These are phyloP conservation scores for Hypothenemus hampei DNA, from an alignment of 1,140 invertebrate species.

Conservation along the genomic window DNA sequence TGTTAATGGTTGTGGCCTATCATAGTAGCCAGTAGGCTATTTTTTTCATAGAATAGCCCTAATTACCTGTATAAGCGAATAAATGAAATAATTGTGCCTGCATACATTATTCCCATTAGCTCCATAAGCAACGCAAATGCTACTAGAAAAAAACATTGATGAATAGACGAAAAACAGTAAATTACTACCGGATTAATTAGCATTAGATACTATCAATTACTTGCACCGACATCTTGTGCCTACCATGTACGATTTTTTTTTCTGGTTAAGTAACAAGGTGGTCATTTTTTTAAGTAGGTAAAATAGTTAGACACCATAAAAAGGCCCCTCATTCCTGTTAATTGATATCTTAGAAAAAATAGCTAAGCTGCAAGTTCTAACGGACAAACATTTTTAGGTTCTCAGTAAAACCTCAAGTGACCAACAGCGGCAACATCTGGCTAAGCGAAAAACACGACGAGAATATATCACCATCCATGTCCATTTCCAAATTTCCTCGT, in stretches of 20 bases:
- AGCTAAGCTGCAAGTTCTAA: background rate
- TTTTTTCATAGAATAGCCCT: background rate
- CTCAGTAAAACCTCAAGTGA: background rate
- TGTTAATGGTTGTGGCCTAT: background rate
- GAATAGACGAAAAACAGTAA: background rate
- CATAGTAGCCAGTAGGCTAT: background rate
- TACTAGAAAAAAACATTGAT: background rate
- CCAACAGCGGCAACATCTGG: conserved; percentile 2
- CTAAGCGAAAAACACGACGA: background rate
- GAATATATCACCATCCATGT: too few species aligned
- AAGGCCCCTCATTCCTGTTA: conserved; percentile 1
- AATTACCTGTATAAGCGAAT: conserved; percentile 4
- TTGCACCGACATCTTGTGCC: background rate
- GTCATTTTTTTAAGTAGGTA: background rate
- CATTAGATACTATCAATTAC: background rate
- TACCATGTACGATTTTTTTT: too few species aligned
- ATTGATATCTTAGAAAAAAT: background rate
- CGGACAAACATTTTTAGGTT: background rate
- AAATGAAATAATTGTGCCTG: background rate
- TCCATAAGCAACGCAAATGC: background rate
- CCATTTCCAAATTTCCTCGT: too few species aligned
- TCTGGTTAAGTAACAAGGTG: background rate
- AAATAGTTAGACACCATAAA: background rate
- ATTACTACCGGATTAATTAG: background rate
- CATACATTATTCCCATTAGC: conserved; percentile 1